phyloP scores from a whole-genome alignment of 2,888 invertebrate species.

The Drosophila acutilabella region DNA sequence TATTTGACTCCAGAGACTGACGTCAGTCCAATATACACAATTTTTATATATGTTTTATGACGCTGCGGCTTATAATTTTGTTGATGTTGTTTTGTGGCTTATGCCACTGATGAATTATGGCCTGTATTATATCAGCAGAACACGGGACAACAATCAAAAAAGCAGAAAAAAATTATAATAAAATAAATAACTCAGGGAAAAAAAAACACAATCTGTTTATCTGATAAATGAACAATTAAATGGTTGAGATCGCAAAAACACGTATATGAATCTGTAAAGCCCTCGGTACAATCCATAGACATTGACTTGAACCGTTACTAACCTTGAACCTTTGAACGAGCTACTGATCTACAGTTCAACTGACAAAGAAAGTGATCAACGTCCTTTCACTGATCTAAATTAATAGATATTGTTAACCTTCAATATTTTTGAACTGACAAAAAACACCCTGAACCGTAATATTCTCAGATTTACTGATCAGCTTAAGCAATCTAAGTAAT shows the following conservation, averaged over 20 bases:
- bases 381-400: neutral
- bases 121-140: constrained; percentile 43
- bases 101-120: constrained; percentile 71
- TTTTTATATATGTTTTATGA: constrained; percentile 61
- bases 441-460: neutral
- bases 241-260: constrained; percentile 15
- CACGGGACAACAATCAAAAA: constrained; percentile 19
- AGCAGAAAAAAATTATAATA: neutral
- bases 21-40: constrained; percentile 63
- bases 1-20: constrained; percentile 55
- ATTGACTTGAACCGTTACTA: neutral
- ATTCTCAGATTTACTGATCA: constrained; percentile 4
- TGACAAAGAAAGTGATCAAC: neutral
- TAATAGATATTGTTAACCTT: neutral
- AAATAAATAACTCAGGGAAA: neutral
- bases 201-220: constrained; percentile 19
- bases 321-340: neutral
- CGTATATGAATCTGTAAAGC: constrained; percentile 12
- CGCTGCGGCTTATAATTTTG: constrained; percentile 56
- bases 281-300: neutral
- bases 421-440: neutral
- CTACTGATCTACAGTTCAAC: constrained; percentile 1
- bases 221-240: constrained; percentile 31
- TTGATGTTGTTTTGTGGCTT: constrained; percentile 60
- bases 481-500: constrained; percentile 10